Base-by-base conservation (phyloP, 2,113 vertebrate species). In the Pardalotus punctatus region DNA sequence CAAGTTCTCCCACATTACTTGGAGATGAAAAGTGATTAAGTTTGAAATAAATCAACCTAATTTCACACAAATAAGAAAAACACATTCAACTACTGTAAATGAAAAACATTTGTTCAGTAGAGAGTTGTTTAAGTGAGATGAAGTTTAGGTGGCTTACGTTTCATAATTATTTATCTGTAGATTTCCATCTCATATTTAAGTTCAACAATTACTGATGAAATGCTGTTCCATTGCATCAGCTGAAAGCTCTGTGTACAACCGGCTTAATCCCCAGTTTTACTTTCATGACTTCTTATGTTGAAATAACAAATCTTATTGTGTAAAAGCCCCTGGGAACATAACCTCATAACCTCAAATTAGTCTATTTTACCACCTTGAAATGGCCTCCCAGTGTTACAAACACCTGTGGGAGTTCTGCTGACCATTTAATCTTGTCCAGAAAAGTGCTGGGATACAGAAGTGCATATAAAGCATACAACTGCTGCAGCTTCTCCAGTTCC, bases 1-100 rank as follows among this genome's bases (percentile, higher is more conserved):
- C 92, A 87, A 93, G 93, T 95, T 96, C 96, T 96, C 95, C 96
- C 96, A 97, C 96, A 51, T 81, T 90, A 94, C 86, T 98, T 60
- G 84, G 92, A 95, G 58, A 66, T 43, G 57, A 81, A 81, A 90
- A 95, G 61, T 61, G 47, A 72, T 57, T 69, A 81, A 50, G 9
- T 96, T 96, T 91, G 86, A 95, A 96, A 40, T 78, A 93, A 95
- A 60, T 92, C 81, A 73, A 64, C 43, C 42, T 60, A 58, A 87
- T 82, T 90, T 71, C 88, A 67, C 72, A 79, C 51, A 84, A 90
- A 45, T 67, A 92, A 96, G 65, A 12, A 18, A 29, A 79, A 62
- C 17, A 64, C 40, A 43, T 67, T 90, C 22, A 86, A 27, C 47
- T 51, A 23, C 17, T 23, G 31, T 51, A 72, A 96, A 74, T 79